A percentile compares a stretch with the other conserved stretches of the same genome.
phyloP scores from a whole-genome alignment of 2,797 vertebrate species.

The Lerista edwardsae region DNA sequence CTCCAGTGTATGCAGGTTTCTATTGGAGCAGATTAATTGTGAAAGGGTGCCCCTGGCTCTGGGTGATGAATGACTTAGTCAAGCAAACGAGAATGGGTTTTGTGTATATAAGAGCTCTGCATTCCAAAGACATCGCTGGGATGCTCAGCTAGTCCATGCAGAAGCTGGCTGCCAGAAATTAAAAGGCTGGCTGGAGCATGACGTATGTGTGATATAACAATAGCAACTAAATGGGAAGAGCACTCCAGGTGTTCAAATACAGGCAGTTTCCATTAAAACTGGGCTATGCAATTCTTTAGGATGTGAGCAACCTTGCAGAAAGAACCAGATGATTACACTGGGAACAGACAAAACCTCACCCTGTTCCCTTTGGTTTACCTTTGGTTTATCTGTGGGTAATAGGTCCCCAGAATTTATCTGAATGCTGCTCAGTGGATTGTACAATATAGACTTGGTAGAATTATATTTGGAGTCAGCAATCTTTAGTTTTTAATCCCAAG shows the following conservation, averaged over 20 bases:
- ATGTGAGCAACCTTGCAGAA: not conserved
- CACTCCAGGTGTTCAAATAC: not conserved
- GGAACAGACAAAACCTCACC: not conserved
- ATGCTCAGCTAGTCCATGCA: constrained; percentile 7
- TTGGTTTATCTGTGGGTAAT: not conserved
- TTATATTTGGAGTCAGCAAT: not conserved
- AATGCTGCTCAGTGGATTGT: not conserved
- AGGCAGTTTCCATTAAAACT: not conserved
- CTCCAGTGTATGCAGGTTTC: constrained; percentile 59
- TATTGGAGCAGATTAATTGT: constrained; percentile 66
- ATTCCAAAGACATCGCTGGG: constrained; percentile 23
- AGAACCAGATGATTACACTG: constrained; percentile 5
- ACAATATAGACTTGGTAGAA: not conserved
- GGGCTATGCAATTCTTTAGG: not conserved
- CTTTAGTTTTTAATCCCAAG: not conserved
- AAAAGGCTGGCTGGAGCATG: not conserved
- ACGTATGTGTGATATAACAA: not conserved
- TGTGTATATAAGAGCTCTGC: constrained; percentile 45
- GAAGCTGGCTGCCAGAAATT: constrained; percentile 35
- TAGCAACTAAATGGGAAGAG: not conserved
- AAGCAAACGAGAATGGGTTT: constrained; percentile 55
- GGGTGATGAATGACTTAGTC: constrained; percentile 34
- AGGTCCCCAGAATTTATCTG: not conserved
- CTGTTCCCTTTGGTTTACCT: not conserved
- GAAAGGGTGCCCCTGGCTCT: constrained; percentile 51